phyloP scores from a whole-genome alignment of 2,113 vertebrate species.

The Onychostoma macrolepis region DNA sequence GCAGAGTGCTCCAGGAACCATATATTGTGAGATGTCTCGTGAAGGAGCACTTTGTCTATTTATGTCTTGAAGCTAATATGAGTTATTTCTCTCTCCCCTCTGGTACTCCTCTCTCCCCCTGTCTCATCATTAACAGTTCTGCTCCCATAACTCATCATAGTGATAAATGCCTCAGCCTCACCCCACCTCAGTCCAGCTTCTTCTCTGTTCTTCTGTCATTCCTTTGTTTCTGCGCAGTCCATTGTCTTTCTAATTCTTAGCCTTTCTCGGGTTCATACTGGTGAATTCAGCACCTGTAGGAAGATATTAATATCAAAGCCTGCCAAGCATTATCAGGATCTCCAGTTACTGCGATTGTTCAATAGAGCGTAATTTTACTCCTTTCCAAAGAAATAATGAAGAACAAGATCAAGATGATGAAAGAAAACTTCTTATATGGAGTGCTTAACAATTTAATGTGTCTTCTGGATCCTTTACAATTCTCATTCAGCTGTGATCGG shows the following conservation, averaged over 20 bases:
- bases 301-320: conserved; percentile 54
- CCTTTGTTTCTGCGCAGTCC: conserved; percentile 15
- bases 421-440: conserved; percentile 51
- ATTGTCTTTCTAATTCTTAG: conserved; percentile 14
- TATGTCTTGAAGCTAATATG: conserved; percentile 45
- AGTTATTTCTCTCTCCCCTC: conserved; percentile 44
- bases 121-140: conserved; percentile 50
- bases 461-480: conserved; percentile 24
- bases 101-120: conserved; percentile 39
- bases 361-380: conserved; percentile 57
- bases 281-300: conserved; percentile 44
- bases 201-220: conserved; percentile 7
- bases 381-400: conserved; percentile 59
- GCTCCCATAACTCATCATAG: conserved; percentile 33
- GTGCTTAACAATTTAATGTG: conserved; percentile 48
- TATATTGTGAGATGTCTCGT: conserved; percentile 46
- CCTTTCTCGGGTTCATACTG: conserved; percentile 29
- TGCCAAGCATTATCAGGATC: conserved; percentile 55
- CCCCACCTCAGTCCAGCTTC: conserved; percentile 15
- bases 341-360: conserved; percentile 54
- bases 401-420: conserved; percentile 61
- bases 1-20: conserved; percentile 25
- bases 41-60: conserved; percentile 43
- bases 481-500: conserved; percentile 33
- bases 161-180: conserved; percentile 33